These are phyloP conservation scores for Casuarius casuarius DNA, from an alignment of 2,113 vertebrate species.

Conservation along the genomic window DNA sequence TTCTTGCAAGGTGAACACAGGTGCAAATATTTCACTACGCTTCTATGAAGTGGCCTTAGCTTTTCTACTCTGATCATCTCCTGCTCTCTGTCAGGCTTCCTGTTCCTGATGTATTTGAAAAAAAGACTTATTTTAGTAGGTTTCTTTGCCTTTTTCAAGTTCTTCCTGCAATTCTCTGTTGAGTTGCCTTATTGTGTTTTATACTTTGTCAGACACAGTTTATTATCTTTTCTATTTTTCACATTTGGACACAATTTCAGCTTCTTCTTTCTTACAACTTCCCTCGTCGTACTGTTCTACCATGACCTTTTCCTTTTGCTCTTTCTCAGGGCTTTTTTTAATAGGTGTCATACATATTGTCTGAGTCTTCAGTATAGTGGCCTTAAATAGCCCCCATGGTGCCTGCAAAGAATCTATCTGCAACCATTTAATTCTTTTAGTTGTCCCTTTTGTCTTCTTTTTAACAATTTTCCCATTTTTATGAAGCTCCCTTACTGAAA, in stretches of 20 bases:
- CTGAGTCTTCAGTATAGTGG: neutral
- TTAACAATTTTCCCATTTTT: neutral
- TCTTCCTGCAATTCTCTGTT: neutral
- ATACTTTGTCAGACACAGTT: neutral
- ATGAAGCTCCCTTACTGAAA: neutral
- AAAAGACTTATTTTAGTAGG: neutral
- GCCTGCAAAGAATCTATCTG: slow-evolving; percentile 13
- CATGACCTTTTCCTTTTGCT: slow-evolving; percentile 35
- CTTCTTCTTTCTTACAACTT: neutral
- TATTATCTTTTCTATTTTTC: neutral
- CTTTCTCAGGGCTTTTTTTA: slow-evolving; percentile 7
- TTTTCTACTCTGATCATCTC: neutral
- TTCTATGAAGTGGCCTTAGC: neutral
- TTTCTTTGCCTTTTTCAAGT: neutral
- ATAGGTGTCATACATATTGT: neutral
- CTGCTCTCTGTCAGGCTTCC: neutral
- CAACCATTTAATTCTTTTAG: neutral
- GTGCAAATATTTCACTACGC: neutral
- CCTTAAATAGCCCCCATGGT: neutral
- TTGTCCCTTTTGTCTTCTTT: neutral
- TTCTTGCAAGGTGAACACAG: neutral
- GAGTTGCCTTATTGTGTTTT: neutral
- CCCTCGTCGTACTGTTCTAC: neutral
- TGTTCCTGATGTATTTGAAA: neutral
- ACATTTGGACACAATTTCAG: neutral